Evolutionary conservation across 2,797 vertebrate genomes (phyloP).

Genomic region (Poeciliopsis paucimaculata): DNA sequence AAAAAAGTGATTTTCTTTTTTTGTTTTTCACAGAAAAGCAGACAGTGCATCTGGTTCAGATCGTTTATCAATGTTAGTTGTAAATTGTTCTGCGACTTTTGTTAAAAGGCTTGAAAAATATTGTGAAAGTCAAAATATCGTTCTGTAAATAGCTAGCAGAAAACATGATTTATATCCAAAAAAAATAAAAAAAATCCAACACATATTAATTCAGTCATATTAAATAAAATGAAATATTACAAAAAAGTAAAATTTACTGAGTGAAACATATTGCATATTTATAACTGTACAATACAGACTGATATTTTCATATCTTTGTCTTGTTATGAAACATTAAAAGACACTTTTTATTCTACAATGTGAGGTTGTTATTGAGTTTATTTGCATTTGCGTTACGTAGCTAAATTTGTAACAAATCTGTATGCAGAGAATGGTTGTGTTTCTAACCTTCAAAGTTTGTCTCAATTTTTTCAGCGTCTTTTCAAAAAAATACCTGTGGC

Average conservation of each 20-base stretch:
- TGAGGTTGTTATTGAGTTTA: background rate
- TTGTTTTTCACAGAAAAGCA: background rate
- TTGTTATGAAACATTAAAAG: too few species aligned
- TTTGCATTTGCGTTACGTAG: background rate
- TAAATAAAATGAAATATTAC: background rate
- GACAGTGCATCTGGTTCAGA: background rate
- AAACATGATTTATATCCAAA: background rate
- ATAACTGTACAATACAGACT: too few species aligned
- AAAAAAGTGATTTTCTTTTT: background rate
- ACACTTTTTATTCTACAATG: too few species aligned
- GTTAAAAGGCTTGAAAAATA: background rate
- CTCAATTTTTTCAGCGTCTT: background rate
- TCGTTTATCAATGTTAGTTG: background rate
- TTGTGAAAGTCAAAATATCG: background rate
- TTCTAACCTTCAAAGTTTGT: too few species aligned
- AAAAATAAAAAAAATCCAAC: background rate
- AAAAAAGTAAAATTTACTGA: background rate
- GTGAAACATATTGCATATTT: background rate
- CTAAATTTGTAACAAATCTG: background rate
- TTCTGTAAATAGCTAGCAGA: background rate
- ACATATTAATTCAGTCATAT: background rate
- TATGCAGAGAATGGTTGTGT: too few species aligned
- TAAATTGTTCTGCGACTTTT: background rate
- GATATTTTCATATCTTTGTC: too few species aligned
- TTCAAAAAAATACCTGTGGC: background rate